These are phyloP conservation scores for Ephydatia muelleri DNA, from an alignment of 37 sponge, comb jelly and placozoan species.

Conservation along the genomic window DNA sequence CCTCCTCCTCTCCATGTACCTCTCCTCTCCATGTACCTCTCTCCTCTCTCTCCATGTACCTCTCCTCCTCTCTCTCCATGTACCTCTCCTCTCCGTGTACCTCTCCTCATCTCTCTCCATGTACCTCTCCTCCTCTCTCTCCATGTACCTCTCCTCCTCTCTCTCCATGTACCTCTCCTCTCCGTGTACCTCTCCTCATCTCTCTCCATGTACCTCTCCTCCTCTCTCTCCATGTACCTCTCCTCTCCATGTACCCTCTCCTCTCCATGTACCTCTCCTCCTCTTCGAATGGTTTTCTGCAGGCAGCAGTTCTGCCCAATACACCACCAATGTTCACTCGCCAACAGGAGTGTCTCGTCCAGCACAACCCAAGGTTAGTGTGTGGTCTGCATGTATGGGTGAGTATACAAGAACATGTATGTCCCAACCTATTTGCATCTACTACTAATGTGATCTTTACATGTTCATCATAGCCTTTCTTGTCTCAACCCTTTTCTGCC, in stretches of 20 bases:
- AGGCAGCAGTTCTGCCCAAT: too few relatives aligned
- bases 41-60: background rate
- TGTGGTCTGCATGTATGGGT: too few relatives aligned
- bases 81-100: too few relatives aligned
- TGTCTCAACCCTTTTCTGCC: too few relatives aligned
- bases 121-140: constrained; percentile 3
- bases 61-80: too few relatives aligned
- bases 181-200: constrained; percentile 8
- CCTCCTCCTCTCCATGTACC: too few relatives aligned
- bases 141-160: background rate
- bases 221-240: background rate
- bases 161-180: background rate
- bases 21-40: too few relatives aligned
- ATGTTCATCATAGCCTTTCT: too few relatives aligned
- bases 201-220: constrained; percentile 7
- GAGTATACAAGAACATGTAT: background rate
- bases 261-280: background rate
- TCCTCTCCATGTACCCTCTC: background rate
- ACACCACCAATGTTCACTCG: too few relatives aligned
- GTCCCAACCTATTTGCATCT: background rate
- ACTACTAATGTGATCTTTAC: too few relatives aligned
- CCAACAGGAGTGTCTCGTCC: background rate
- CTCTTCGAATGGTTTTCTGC: background rate
- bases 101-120: too few relatives aligned
- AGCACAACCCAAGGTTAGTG: background rate